Conservation (phyloP, 2,113 vertebrate genomes). For the Sylvilagus bachmani region DNA sequence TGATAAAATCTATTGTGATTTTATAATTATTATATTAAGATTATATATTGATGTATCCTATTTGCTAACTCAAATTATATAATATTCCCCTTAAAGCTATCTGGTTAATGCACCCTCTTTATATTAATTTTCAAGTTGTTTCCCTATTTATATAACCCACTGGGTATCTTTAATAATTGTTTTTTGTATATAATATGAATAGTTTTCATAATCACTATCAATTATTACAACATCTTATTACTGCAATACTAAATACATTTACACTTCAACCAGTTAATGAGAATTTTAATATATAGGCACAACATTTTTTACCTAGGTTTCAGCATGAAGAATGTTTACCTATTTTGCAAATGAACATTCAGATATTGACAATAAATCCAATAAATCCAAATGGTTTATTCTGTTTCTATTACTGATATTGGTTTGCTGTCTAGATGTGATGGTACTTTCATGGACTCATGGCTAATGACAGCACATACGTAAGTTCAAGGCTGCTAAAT, state of each 20-base stretch:
- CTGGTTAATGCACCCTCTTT: neutral
- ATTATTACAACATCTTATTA: slow-evolving; percentile 47
- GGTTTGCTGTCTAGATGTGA: neutral
- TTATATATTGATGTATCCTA: slow-evolving; percentile 15
- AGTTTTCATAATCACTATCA: slow-evolving; percentile 19
- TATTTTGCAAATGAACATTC: slow-evolving; percentile 46
- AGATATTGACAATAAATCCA: slow-evolving; percentile 16
- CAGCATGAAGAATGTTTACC: neutral
- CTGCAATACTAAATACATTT: slow-evolving; percentile 29
- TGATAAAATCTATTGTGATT: slow-evolving; percentile 23
- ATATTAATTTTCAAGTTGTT: slow-evolving; percentile 41
- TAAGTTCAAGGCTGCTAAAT: slow-evolving; percentile 17
- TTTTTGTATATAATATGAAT: slow-evolving; percentile 8
- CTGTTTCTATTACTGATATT: slow-evolving; percentile 24
- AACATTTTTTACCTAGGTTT: slow-evolving; percentile 48
- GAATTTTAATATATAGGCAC: slow-evolving; percentile 49
- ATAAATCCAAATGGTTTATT: slow-evolving; percentile 11
- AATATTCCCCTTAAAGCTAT: slow-evolving; percentile 43
- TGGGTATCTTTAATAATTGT: slow-evolving; percentile 36
- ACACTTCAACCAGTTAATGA: slow-evolving; percentile 32
- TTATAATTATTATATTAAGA: slow-evolving; percentile 42
- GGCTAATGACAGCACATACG: neutral
- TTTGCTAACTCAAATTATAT: slow-evolving; percentile 5
- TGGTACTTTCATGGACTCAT: neutral
- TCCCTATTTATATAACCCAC: slow-evolving; percentile 4